Evolutionary conservation across 2,113 vertebrate genomes (phyloP), one percentile per base, ranked within the genome.

Genomic region (Misgurnus anguillicaudatus): DNA sequence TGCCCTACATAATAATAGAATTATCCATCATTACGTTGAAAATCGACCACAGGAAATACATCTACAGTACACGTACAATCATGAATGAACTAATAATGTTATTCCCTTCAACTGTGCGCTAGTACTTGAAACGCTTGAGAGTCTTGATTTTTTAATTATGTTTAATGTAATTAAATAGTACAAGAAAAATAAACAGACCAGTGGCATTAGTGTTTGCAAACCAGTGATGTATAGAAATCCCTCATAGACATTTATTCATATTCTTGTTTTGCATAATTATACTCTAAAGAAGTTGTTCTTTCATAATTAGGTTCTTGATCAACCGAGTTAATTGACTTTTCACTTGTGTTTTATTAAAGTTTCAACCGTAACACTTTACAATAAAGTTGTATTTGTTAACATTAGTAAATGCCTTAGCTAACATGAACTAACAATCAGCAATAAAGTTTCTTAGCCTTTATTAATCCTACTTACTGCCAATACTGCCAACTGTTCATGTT

Each of bases 11-110:
- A n/a, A 42, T 63, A 76, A 69, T 70, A 60, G 19, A 76, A 61
- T 55, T 57, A 81, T 81, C 73, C 65, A 76, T 70, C 65, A 76
- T 76, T 64, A 73, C 47, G 14, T 66, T 53, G 9, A 36, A 31
- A 42, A 5, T 7, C 9, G 47, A 48, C 42, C 42, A 6, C 14
- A 6, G 62, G n/a, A 47, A 55, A 58, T 31, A 53, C 21, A 62
- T 74, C 19, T 42, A 24, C 38, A 14, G 69, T 42, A 9, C 21
- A 24, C 41, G 55, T 45, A 45, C 14, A 31, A 9, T 47, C 57
- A 4, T 5, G 17, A 45, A 45, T 61, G 57, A 10, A 6, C 14
- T 7, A n/a, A 47, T 6, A 11, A 70, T 38, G 3, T n/a, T 45
- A 74, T 74, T 74, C 17, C 17, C 53, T 13, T 72, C 1, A 38